Evolutionary conservation across 2,797 vertebrate species (phyloP).

Genomic region (Argya squamiceps): DNA sequence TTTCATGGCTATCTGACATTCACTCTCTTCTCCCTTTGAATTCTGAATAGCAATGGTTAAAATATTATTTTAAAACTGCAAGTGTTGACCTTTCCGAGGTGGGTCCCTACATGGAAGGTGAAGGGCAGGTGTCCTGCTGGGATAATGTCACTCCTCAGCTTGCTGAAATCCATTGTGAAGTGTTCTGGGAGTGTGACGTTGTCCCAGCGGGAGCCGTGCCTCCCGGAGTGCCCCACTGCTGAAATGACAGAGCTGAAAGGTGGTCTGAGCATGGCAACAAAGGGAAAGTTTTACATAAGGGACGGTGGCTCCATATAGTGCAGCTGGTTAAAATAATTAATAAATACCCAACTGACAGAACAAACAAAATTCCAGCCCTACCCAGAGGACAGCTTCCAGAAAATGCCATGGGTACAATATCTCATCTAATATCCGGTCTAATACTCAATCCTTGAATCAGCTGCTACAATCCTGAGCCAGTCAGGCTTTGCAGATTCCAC

Average conservation of each 20-base stretch:
- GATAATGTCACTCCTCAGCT: conserved; percentile 67
- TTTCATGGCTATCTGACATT: conserved; percentile 29
- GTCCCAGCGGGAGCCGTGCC: not conserved
- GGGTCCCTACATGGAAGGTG: conserved; percentile 37
- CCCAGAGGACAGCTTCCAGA: not conserved
- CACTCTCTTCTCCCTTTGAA: conserved; percentile 17
- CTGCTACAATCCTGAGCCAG: not conserved
- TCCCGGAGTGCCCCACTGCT: conserved; percentile 1
- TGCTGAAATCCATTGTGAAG: conserved; percentile 58
- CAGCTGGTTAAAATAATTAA: conserved; percentile 25
- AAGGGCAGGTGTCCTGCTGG: conserved; percentile 60
- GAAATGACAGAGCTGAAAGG: conserved; percentile 36
- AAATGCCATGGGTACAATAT: not conserved
- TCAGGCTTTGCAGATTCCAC: too few relatives aligned
- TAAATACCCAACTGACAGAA: not conserved
- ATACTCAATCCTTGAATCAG: not conserved
- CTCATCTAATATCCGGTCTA: not conserved
- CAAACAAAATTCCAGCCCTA: not conserved
- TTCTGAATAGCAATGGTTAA: conserved; percentile 45
- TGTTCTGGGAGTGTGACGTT: conserved; percentile 5
- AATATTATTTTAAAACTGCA: conserved; percentile 57
- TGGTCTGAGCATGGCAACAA: not conserved
- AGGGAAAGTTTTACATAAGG: not conserved
- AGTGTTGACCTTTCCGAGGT: conserved; percentile 48
- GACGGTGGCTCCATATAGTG: not conserved